Percentiles rank a stretch among this genome's conserved stretches.
Conservation (phyloP, 2,888 invertebrate species). For the Sepioteuthis lessoniana region DNA sequence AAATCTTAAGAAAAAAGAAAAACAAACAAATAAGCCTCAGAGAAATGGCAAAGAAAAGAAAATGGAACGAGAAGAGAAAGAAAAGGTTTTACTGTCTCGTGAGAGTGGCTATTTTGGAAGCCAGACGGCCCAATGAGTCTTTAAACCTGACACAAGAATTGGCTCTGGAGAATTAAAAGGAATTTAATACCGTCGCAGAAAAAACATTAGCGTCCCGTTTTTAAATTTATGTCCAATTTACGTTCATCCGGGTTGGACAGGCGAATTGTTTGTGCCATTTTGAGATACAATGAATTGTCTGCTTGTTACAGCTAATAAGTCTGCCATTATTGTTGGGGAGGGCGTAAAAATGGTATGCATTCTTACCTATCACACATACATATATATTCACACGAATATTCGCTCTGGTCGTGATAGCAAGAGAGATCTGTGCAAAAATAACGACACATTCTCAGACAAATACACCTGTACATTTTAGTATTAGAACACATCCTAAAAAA, state of each 20-base stretch:
- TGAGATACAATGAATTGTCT: not conserved
- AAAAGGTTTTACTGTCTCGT: not conserved
- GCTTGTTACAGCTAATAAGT: conserved; percentile 33
- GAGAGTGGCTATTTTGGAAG: not conserved
- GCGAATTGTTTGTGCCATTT: not conserved
- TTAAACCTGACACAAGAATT: conserved; percentile 33
- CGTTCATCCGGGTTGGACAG: not conserved
- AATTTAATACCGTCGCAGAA: conserved; percentile 14
- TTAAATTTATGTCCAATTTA: not conserved
- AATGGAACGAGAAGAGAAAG: not conserved
- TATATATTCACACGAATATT: no score
- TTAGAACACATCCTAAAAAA: no score
- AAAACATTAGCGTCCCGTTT: not conserved
- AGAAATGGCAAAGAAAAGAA: no score
- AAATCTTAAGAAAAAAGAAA: no score
- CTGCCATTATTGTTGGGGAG: not conserved
- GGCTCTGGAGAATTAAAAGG: not conserved
- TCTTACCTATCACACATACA: no score
- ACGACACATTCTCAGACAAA: no score
- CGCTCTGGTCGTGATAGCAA: no score
- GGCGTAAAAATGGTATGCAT: no score
- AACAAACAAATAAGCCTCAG: no score
- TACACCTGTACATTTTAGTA: no score
- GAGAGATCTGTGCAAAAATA: no score
- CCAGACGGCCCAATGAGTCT: not conserved